Evolutionary conservation across 1,140 invertebrate genomes (phyloP), one percentile per base, ranked within the genome.

Genomic region (Drosophila nasuta): DNA sequence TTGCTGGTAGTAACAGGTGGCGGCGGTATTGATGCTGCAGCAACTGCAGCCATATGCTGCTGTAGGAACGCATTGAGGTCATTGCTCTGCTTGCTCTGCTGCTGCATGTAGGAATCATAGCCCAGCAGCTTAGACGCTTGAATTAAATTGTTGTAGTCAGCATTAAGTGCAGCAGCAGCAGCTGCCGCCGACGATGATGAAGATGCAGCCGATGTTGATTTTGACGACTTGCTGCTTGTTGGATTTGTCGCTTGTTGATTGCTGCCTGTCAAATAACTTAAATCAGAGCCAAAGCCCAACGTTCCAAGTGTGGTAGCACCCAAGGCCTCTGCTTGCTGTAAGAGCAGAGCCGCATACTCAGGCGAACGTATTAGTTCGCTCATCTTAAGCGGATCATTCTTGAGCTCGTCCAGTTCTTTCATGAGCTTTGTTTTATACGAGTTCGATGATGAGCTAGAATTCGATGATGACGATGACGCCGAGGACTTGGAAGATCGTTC

Each of bases 361-460:
- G 92, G 91, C 3, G 91, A 92, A 0, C 89, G 79, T 38, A 92
- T 92, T 1, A 92, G 59, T 59, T 93, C 92, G 48, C 82, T 91
- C 78, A 92, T 93, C 69, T 93, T 93, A 1, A 92, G 51, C 0
- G 92, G 90, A 80, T 93, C 92, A 51, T 91, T 91, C 59, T 93
- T 93, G 0, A 92, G 65, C 48, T 92, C 91, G 48, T 92, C 91
- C 56, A 92, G 77, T 72, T 92, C 91, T 35, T 92, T 92, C 91
- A 92, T 92, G 1, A 92, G 75, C 57, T 92, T 92, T 0, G 91
- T 92, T 57, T 92, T 92, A 25, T 92, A 92, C 10, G 91, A 91
- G 63, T 92, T 92, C 5, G 91, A 91, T 0, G 82, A 77, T 13
- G 81, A 83, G 28, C 80, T 90, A 2, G 88, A 92, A 17, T 91